Percentiles rank a stretch among this genome's conserved stretches.
These are phyloP conservation scores for Suncus etruscus DNA, from an alignment of 2,113 vertebrate genomes.

Conservation along the genomic window DNA sequence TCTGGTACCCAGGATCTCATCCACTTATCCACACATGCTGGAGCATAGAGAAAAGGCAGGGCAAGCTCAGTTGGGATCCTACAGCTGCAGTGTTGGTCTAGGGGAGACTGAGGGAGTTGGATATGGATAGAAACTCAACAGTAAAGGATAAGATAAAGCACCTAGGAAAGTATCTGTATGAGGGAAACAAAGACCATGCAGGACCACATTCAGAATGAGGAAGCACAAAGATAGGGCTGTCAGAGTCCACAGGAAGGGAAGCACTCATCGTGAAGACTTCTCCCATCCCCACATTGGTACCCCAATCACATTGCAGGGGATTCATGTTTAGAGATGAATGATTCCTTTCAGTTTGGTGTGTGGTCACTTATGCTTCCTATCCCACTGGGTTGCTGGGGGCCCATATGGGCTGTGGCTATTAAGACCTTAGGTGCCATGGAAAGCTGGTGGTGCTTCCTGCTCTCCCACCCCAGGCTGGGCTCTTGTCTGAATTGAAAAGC, in stretches of 20 bases:
- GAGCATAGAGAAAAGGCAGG: neutral
- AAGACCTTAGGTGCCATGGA: neutral
- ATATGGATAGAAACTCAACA: neutral
- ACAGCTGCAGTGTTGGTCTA: neutral
- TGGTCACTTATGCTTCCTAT: neutral
- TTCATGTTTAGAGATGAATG: slow-evolving; percentile 2
- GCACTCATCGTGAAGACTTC: slow-evolving; percentile 12
- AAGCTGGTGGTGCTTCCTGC: slow-evolving; percentile 3
- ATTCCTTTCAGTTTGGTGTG: neutral
- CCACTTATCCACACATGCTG: neutral
- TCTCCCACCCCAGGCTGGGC: slow-evolving; percentile 9
- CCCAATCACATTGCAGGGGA: neutral
- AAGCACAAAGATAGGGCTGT: neutral
- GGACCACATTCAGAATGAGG: neutral
- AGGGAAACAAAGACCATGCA: neutral
- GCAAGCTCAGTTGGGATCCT: too few species aligned
- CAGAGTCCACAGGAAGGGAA: neutral
- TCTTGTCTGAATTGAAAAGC: slow-evolving; percentile 55
- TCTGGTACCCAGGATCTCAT: neutral
- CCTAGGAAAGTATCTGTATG: slow-evolving; percentile 7
- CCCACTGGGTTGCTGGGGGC: slow-evolving; percentile 24
- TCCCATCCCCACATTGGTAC: neutral
- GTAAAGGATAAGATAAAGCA: slow-evolving; percentile 20
- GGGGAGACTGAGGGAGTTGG: neutral
- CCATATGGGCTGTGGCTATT: neutral